Conservation (phyloP, 2,113 vertebrate genomes). For the crab-eating macaque (Macaca fascicularis) region T2T-MFA8v1.1 NC_088388.1:4443001-4443500, state of each 20-base stretch:
- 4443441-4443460: not conserved
- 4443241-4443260: not conserved
- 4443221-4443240: not conserved
- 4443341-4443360: not conserved
- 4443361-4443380: not conserved
- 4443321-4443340: not conserved
- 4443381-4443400: not conserved
- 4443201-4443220: not conserved
- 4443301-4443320: not conserved
- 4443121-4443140: not conserved
- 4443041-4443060: not conserved
- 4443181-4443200: rapidly evolving
- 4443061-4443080: rapidly evolving
- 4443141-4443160: not conserved
- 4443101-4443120: not conserved
- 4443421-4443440: not conserved
- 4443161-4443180: not conserved
- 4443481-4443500: too few species aligned
- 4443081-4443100: not conserved
- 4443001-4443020: not conserved
- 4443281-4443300: not conserved
- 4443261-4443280: not conserved
- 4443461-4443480: not conserved
- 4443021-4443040: too few species aligned
- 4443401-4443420: not conserved